These are phyloP conservation scores for Anastrepha obliqua DNA, from an alignment of 1,140 invertebrate species.

Conservation along the genomic window DNA sequence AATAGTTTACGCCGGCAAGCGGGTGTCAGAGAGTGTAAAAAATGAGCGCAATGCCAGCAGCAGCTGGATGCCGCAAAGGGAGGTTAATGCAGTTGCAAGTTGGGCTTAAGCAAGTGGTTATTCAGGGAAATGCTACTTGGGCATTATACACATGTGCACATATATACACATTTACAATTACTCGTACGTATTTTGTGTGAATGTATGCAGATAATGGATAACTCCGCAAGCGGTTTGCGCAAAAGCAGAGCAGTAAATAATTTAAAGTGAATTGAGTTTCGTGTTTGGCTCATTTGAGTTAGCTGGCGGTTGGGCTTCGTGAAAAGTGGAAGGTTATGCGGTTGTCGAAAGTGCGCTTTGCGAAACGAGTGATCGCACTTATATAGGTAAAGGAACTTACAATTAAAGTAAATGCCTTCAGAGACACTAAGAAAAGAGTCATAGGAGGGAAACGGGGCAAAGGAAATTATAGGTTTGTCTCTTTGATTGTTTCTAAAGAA, in stretches of 20 bases:
- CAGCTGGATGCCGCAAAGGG: background rate
- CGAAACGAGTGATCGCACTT: background rate
- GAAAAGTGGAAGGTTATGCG: background rate
- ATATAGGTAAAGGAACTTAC: background rate
- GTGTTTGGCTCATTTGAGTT: constrained; percentile 9
- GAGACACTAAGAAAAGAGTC: no score
- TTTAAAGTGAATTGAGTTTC: constrained; percentile 46
- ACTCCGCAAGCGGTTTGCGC: constrained; percentile 23
- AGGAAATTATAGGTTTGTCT: no score
- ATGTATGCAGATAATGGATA: background rate
- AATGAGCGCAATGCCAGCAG: background rate
- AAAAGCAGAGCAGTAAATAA: constrained; percentile 38
- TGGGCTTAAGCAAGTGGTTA: background rate
- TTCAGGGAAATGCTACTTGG: constrained; percentile 1
- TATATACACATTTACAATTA: background rate
- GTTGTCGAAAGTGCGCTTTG: background rate
- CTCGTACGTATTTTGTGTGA: no score
- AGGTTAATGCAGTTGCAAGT: background rate
- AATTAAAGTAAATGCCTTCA: background rate
- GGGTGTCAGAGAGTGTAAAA: background rate
- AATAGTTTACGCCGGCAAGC: background rate
- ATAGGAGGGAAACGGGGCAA: no score
- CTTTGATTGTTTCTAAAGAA: no score
- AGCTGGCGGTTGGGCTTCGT: background rate
- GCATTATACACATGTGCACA: background rate